Percentiles rank a stretch among this genome's conserved stretches.
These are phyloP conservation scores for Lasioglossum marginatum DNA, from an alignment of 2,888 invertebrate genomes.

Conservation along the genomic window DNA sequence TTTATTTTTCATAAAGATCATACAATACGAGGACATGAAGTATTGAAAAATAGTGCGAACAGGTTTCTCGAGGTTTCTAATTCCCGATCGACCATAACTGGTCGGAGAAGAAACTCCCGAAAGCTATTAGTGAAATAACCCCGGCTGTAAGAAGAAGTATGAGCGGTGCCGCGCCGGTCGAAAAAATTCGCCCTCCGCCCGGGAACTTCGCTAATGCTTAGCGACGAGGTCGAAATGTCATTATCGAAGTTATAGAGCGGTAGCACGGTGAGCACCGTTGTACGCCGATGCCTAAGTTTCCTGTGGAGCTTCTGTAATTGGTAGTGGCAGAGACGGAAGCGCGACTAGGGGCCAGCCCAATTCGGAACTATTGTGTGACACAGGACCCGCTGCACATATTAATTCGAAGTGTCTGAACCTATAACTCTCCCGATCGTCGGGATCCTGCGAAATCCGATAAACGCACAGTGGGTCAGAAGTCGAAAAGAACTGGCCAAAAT, in stretches of 20 bases:
- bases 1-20: no score
- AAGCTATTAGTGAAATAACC: constrained; percentile 5
- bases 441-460: not conserved
- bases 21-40: no score
- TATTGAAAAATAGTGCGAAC: no score
- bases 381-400: constrained; percentile 38
- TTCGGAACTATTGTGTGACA: constrained; percentile 48
- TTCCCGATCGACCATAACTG: not conserved
- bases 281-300: constrained; percentile 45
- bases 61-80: not conserved
- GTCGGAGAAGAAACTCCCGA: not conserved
- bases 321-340: constrained; percentile 47
- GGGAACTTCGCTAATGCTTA: constrained; percentile 44
- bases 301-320: constrained; percentile 49
- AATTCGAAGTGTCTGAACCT: constrained; percentile 30
- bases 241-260: constrained; percentile 56
- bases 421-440: not conserved
- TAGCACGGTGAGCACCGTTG: constrained; percentile 12
- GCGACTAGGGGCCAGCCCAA: constrained; percentile 3
- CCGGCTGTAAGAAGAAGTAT: not conserved
- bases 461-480: not conserved
- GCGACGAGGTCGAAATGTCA: constrained; percentile 47
- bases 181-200: not conserved
- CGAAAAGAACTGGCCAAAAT: no score
- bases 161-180: not conserved